Evolutionary conservation across 2,797 vertebrate species (phyloP), one percentile per base, ranked within the genome.

Genomic region (Lutjanus campechanus): DNA sequence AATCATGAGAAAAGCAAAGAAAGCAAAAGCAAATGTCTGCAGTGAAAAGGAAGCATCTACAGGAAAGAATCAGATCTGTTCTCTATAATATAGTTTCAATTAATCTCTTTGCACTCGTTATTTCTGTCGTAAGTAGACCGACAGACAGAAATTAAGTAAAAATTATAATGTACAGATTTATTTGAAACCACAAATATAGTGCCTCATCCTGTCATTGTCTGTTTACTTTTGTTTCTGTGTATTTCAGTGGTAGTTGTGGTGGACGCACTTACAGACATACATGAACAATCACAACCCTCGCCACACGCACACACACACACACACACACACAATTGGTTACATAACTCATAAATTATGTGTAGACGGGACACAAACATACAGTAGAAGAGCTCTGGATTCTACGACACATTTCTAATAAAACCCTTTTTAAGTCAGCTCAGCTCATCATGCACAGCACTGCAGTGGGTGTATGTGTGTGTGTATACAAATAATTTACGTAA

Each of bases 401-500:
- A 49, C 16, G 11, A 50, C 22, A 71, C 17, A 51, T 76, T 44
- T 70, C n/a, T 65, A 43, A 51, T 51, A 74, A 76, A 76, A 40
- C 43, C 10, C 41, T 54, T 66, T 76, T 46, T 4, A 49, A 16
- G 16, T 25, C 61, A 58, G 51, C n/a, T 22, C 8, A 44, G 53
- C 66, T 72, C 49, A 40, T 55, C 85, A 84, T 89, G 84, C 83
- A 87, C 75, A 73, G 65, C 20, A 64, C 60, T 3, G 2, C 15
- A 63, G 76, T 71, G n/a, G n/a, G n/a, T n/a, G 72, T 49, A 20
- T 7, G 3, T 47, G 22, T 6, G 4, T 55, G 17, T 40, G 50
- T 20, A 49, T 76, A 80, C 77, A 85, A 88, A 85, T 87, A 78
- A 90, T 85, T 87, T 11, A 85, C 70, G 63, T 81, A 85, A 89